Conservation (phyloP, 30 jellyfish, hydroid and myxozoan genomes). For the Cassiopea xamachana region DNA sequence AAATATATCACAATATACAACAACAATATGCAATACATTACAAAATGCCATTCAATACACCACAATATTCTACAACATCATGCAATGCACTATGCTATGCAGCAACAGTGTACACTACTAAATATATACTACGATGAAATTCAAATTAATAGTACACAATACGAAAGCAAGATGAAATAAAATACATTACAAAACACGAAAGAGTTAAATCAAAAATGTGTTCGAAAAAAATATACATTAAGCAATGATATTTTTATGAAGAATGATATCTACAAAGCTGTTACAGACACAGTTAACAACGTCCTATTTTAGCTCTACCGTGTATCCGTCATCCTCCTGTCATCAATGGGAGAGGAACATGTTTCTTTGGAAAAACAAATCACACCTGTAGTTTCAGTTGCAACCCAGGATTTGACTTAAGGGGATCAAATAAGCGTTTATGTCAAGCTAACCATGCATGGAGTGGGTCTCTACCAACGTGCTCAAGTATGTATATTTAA, state of each 20-base stretch:
- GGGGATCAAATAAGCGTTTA: conserved; percentile 66
- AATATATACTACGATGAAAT: too few relatives aligned
- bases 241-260: too few relatives aligned
- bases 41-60: not conserved
- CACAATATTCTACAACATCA: not conserved
- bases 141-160: too few relatives aligned
- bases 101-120: not conserved
- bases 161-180: too few relatives aligned
- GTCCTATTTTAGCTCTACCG: conserved; percentile 38
- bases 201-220: too few relatives aligned
- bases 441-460: conserved; percentile 75
- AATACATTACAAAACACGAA: too few relatives aligned
- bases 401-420: conserved; percentile 58
- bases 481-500: conserved; percentile 47
- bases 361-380: conserved; percentile 73
- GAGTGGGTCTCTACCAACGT: conserved; percentile 74
- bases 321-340: conserved; percentile 77
- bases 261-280: too few relatives aligned
- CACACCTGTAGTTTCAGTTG: conserved; percentile 67
- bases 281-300: not conserved
- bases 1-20: not conserved
- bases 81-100: not conserved
- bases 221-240: too few relatives aligned
- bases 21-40: not conserved
- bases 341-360: conserved; percentile 70